Conservation (phyloP, 2,888 invertebrate genomes). For the Odontomyia ornata region DNA sequence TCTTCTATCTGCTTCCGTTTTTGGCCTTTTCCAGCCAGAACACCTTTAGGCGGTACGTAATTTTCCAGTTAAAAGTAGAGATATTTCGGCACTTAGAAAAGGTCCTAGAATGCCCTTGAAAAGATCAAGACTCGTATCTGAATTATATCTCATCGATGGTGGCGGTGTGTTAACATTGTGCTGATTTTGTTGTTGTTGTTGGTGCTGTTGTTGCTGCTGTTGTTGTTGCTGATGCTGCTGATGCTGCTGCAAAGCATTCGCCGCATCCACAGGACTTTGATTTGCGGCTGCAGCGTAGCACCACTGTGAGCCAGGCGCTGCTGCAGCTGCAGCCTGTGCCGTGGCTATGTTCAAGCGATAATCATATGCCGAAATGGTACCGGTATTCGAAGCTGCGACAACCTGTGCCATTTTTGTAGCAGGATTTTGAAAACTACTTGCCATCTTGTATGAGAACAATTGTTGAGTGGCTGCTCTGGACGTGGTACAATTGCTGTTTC, state of each 20-base stretch:
- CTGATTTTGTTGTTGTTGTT: no score
- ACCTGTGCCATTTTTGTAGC: conserved; percentile 73
- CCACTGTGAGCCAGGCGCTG: conserved; percentile 71
- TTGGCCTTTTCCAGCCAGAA: conserved; percentile 81
- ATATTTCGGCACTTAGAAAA: no score
- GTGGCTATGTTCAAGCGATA: conserved; percentile 73
- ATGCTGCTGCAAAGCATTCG: conserved; percentile 72
- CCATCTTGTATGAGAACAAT: conserved; percentile 86
- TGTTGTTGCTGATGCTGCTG: no score
- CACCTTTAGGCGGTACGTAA: conserved; percentile 91
- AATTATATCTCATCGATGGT: conserved; percentile 63
- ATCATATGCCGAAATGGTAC: conserved; percentile 74
- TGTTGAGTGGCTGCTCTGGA: conserved; percentile 73
- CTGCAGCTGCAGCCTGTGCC: conserved; percentile 65
- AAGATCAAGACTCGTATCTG: no score
- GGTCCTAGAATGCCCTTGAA: no score
- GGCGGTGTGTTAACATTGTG: conserved; percentile 60
- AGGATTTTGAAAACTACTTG: conserved; percentile 80
- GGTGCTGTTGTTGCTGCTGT: no score
- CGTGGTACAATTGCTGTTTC: conserved; percentile 69
- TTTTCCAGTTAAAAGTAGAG: conserved; percentile 98
- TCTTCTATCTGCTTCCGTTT: conserved; percentile 94
- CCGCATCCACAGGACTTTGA: conserved; percentile 66
- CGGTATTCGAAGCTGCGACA: conserved; percentile 70
- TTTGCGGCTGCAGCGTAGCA: conserved; percentile 78